phyloP scores from a whole-genome alignment of 2,888 invertebrate species.

The Silvanus unidentatus region DNA sequence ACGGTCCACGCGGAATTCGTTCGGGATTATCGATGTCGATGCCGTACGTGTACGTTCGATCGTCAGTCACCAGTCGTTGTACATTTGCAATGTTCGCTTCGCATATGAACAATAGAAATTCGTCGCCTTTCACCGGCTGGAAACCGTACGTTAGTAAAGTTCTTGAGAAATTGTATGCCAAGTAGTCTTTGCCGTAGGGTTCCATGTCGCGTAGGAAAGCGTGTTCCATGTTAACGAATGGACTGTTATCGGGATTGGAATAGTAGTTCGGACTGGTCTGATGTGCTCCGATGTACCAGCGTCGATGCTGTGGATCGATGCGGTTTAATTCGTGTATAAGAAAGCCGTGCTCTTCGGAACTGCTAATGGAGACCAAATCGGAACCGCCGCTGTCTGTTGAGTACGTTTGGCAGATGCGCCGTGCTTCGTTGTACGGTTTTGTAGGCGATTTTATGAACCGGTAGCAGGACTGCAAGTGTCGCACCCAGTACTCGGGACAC shows the following conservation, averaged over 20 bases:
- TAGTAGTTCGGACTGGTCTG: conserved; percentile 70
- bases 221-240: conserved; percentile 71
- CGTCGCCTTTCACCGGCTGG: conserved; percentile 70
- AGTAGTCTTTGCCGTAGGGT: conserved; percentile 60
- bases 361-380: conserved; percentile 74
- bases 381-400: conserved; percentile 51
- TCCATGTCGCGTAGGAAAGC: conserved; percentile 67
- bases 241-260: conserved; percentile 81
- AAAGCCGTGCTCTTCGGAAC: conserved; percentile 81
- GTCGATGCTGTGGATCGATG: conserved; percentile 78
- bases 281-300: conserved; percentile 80
- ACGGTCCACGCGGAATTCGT: conserved; percentile 81
- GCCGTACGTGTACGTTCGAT: conserved; percentile 80
- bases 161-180: conserved; percentile 72
- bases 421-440: conserved; percentile 72
- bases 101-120: conserved; percentile 77
- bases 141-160: conserved; percentile 77
- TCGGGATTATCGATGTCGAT: conserved; percentile 73
- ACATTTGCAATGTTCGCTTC: conserved; percentile 74
- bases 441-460: conserved; percentile 84
- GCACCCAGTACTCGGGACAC: conserved; percentile 87
- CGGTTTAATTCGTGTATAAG: conserved; percentile 73
- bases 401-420: conserved; percentile 76
- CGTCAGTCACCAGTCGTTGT: conserved; percentile 64
- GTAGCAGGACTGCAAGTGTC: conserved; percentile 76